Conservation (phyloP, 1,140 invertebrate genomes). For the Eriocheir sinensis region DNA sequence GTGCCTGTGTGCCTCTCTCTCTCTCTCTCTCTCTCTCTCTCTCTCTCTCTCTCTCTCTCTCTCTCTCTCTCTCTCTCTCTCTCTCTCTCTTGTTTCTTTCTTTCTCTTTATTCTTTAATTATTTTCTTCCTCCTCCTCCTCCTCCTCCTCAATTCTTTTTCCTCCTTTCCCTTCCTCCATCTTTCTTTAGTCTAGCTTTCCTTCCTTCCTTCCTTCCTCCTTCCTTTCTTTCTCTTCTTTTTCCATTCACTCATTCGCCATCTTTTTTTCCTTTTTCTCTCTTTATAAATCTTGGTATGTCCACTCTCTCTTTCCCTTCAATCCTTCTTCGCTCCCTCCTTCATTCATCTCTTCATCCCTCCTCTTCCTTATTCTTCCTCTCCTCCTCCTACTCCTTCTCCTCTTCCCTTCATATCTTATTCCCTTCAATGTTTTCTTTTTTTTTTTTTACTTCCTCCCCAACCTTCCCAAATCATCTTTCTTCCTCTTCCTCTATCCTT, state of each 20-base stretch:
- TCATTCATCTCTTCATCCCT: neutral
- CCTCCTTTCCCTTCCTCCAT: neutral
- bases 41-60: no score
- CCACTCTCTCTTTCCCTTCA: no score
- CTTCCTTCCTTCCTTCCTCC: neutral
- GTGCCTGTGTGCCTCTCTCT: no score
- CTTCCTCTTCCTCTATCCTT: neutral
- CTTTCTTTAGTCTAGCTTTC: neutral
- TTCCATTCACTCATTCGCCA: neutral
- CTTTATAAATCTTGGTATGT: no score
- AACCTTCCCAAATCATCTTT: neutral
- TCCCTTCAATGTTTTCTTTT: neutral
- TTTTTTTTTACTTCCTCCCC: neutral
- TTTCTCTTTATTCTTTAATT: no score
- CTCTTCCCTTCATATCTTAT: neutral
- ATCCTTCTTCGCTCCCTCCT: neutral
- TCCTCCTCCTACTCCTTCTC: neutral
- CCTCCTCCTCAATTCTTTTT: neutral
- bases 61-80: constrained; percentile 5
- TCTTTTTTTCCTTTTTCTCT: neutral
- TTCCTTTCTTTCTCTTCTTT: neutral
- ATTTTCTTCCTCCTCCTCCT: neutral
- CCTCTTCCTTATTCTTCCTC: neutral
- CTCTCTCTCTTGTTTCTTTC: neutral
- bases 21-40: no score